Percentiles rank a stretch among this genome's conserved stretches.
Evolutionary conservation across 2,888 invertebrate species (phyloP).

Genomic region (Eupithecia abbreviata): DNA sequence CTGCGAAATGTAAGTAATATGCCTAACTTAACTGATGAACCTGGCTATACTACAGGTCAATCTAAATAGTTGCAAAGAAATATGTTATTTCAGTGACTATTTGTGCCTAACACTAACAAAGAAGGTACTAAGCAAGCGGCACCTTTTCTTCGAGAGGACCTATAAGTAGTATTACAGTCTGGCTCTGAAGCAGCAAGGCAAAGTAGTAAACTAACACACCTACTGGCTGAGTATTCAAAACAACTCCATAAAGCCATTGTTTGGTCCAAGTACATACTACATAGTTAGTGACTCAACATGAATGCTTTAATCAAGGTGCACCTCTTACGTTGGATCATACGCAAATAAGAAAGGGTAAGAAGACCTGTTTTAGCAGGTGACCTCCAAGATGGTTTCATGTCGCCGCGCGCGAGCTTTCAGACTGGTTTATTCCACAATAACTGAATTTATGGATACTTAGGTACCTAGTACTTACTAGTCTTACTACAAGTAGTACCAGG

Average conservation of each 20-base stretch:
- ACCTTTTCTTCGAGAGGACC: neutral
- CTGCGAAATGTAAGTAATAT: neutral
- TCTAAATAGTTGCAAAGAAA: neutral
- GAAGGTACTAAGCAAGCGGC: neutral
- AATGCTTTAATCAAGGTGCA: conserved; percentile 42
- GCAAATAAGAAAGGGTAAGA: conserved; percentile 31
- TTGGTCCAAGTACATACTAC: conserved; percentile 18
- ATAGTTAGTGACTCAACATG: conserved; percentile 40
- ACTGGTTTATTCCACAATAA: conserved; percentile 20
- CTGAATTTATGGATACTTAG: neutral
- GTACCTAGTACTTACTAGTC: too few relatives aligned
- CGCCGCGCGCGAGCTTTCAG: conserved; percentile 19
- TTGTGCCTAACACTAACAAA: neutral
- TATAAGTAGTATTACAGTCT: neutral
- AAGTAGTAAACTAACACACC: conserved; percentile 23
- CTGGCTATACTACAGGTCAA: neutral
- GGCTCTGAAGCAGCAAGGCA: neutral
- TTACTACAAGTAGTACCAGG: neutral
- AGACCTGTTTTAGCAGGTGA: conserved; percentile 33
- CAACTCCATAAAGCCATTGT: conserved; percentile 40
- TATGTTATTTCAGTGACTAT: neutral
- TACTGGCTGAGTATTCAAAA: conserved; percentile 33
- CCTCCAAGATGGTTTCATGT: conserved; percentile 25
- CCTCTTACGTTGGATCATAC: conserved; percentile 33
- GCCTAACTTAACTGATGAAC: neutral